Conservation (phyloP, 2,797 vertebrate genomes). For the Somateria mollissima region DNA sequence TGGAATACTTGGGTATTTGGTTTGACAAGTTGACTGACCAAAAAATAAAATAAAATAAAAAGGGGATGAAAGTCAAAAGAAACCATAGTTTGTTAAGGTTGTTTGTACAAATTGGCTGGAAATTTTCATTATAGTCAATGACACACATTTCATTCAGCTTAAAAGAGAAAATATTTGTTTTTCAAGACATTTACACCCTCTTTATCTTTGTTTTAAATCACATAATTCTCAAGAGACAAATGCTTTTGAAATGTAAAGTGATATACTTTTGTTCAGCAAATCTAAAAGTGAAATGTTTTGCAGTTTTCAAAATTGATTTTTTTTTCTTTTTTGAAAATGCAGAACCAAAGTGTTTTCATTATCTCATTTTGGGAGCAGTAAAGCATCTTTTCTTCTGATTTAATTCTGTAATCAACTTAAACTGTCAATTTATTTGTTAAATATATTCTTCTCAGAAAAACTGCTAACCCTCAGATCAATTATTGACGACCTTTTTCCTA, state of each 20-base stretch:
- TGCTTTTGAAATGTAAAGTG: not conserved
- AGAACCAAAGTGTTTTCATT: not conserved
- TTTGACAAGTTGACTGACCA: not conserved
- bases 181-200: not conserved
- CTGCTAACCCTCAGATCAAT: not conserved
- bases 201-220: not conserved
- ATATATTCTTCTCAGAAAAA: not conserved
- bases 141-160: not conserved
- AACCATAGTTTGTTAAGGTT: not conserved
- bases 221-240: not conserved
- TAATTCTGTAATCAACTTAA: not conserved
- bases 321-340: not conserved
- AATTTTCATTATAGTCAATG: not conserved
- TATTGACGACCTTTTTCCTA: not conserved
- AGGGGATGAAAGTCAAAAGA: not conserved
- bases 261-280: not conserved
- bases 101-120: not conserved
- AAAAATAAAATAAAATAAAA: not conserved
- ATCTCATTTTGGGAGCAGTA: not conserved
- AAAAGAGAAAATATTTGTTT: not conserved
- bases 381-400: not conserved
- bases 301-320: not conserved
- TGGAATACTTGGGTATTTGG: not conserved
- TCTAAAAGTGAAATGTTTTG: not conserved
- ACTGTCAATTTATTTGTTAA: not conserved